Evolutionary conservation across 2,797 vertebrate species (phyloP).

Genomic region (Neoniphon sammara): DNA sequence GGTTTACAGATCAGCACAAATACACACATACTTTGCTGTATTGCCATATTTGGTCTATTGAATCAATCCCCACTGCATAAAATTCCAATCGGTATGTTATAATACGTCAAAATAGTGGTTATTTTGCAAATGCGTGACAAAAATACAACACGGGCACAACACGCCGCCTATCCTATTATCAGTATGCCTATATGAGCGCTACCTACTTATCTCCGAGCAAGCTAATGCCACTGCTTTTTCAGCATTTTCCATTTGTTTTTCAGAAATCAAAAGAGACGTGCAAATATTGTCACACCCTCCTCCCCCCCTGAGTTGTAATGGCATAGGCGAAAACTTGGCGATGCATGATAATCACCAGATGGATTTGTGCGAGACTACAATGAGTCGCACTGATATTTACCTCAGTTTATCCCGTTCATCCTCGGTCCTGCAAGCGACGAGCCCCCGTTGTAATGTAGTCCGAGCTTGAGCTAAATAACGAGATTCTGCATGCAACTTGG

Average conservation of each 20-base stretch:
- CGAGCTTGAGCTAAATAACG: constrained; percentile 42
- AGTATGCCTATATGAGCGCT: constrained; percentile 23
- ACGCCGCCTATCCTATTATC: constrained; percentile 7
- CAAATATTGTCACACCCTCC: constrained; percentile 40
- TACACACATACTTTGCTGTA: background rate
- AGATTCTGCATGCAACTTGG: constrained; percentile 55
- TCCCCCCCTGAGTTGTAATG: constrained; percentile 39
- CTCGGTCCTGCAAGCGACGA: constrained; percentile 29
- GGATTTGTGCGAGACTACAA: constrained; percentile 16
- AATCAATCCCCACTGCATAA: background rate
- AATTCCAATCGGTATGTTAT: background rate
- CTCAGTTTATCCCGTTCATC: constrained; percentile 63
- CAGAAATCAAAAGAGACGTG: background rate
- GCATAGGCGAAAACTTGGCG: constrained; percentile 67
- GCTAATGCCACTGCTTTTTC: background rate
- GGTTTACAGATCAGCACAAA: constrained; percentile 18
- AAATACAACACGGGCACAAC: constrained; percentile 7
- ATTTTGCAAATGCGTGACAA: constrained; percentile 24
- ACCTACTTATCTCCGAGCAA: constrained; percentile 10
- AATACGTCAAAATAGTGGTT: background rate
- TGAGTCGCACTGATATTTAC: constrained; percentile 47
- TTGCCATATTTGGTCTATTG: background rate
- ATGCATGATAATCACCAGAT: constrained; percentile 46
- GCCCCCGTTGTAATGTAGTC: constrained; percentile 56
- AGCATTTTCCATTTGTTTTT: background rate